Conservation (phyloP, 1,140 invertebrate genomes). For the Mya arenaria region DNA sequence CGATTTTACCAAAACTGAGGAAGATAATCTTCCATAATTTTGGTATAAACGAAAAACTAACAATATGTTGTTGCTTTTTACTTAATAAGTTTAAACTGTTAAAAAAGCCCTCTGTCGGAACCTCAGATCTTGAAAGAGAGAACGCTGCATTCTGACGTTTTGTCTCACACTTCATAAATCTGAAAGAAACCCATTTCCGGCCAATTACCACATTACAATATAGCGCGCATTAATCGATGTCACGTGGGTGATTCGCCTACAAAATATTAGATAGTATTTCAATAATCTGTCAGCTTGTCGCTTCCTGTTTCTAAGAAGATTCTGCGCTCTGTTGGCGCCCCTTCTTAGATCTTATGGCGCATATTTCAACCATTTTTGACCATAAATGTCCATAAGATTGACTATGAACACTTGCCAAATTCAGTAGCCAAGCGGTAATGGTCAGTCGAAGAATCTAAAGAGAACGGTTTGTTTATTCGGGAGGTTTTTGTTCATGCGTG, state of each 20-base stretch:
- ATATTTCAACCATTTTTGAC: constrained; percentile 42
- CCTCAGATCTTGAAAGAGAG: constrained; percentile 22
- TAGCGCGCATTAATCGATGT: constrained; percentile 45
- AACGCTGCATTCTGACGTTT: constrained; percentile 13
- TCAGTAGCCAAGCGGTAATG: constrained; percentile 21
- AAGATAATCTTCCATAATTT: too few relatives aligned
- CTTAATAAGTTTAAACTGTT: too few relatives aligned
- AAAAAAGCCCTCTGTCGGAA: too few relatives aligned
- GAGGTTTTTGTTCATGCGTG: too few relatives aligned
- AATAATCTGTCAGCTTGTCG: constrained; percentile 54
- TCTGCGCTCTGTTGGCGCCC: constrained; percentile 13
- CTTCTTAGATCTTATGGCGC: constrained; percentile 3
- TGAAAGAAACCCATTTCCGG: constrained; percentile 56
- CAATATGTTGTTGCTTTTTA: too few relatives aligned
- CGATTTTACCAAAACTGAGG: too few relatives aligned
- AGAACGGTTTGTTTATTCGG: too few relatives aligned
- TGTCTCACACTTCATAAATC: constrained; percentile 36
- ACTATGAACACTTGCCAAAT: constrained; percentile 10
- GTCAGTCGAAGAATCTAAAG: too few relatives aligned
- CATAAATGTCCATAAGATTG: constrained; percentile 50
- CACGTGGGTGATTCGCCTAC: constrained; percentile 44
- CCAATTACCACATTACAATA: constrained; percentile 58
- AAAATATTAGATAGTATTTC: constrained; percentile 57
- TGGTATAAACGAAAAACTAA: too few relatives aligned
- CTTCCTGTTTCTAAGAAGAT: constrained; percentile 43